phyloP scores from a whole-genome alignment of 2,113 vertebrate genomes.

The Hypanus sabinus region DNA sequence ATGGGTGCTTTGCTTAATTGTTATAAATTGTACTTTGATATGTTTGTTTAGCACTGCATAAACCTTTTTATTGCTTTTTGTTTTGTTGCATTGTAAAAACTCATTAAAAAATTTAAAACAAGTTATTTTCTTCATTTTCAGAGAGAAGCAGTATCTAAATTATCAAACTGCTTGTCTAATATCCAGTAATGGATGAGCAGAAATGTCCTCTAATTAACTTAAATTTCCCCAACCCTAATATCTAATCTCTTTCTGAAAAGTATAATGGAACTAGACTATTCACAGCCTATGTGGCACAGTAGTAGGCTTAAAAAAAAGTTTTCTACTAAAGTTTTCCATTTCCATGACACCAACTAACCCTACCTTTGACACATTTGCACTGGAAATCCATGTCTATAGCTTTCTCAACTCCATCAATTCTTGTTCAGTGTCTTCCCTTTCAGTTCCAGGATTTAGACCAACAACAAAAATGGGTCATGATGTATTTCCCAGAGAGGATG shows the following conservation, averaged over 20 bases:
- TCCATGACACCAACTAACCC: not conserved
- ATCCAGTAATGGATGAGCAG: not conserved
- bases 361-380: not conserved
- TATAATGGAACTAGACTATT: not conserved
- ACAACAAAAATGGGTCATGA: too few relatives aligned
- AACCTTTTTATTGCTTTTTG: too few relatives aligned
- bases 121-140: not conserved
- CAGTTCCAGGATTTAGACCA: too few relatives aligned
- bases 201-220: not conserved
- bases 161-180: not conserved
- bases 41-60: too few relatives aligned
- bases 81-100: too few relatives aligned
- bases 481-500: too few relatives aligned
- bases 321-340: not conserved
- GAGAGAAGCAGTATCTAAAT: not conserved
- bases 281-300: not conserved
- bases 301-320: not conserved
- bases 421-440: not conserved
- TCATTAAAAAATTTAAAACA: too few relatives aligned
- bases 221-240: not conserved
- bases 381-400: not conserved
- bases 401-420: not conserved
- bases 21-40: too few relatives aligned
- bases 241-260: not conserved
- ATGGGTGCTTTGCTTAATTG: too few relatives aligned